Percentiles rank a stretch among this genome's conserved stretches.
Evolutionary conservation across 2,888 invertebrate genomes (phyloP).

Genomic region (Masnerella sp.): DNA sequence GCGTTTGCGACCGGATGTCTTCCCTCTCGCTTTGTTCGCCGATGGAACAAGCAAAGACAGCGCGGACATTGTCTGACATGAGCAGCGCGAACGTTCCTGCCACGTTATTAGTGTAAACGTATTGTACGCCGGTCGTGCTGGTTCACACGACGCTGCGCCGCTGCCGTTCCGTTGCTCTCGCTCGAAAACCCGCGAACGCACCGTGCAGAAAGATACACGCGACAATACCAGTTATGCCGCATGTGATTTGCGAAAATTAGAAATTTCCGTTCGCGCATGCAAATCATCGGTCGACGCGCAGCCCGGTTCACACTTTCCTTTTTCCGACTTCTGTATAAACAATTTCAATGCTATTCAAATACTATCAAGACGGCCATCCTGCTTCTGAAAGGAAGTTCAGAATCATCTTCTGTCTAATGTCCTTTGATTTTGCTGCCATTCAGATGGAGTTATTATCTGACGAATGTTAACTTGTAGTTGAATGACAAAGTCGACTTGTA

Average conservation of each 20-base stretch:
- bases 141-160: slow-evolving; percentile 35
- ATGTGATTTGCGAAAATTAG: slow-evolving; percentile 22
- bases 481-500: too few relatives aligned
- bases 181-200: slow-evolving; percentile 9
- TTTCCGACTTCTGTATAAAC: neutral
- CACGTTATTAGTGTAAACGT: slow-evolving; percentile 57
- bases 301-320: slow-evolving; percentile 9
- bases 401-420: too few relatives aligned
- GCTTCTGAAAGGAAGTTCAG: too few relatives aligned
- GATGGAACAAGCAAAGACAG: slow-evolving; percentile 62
- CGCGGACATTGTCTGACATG: slow-evolving; percentile 65
- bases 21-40: slow-evolving; percentile 67
- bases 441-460: too few relatives aligned
- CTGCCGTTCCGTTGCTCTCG: slow-evolving; percentile 10
- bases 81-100: slow-evolving; percentile 64
- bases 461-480: too few relatives aligned
- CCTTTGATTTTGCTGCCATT: too few relatives aligned
- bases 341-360: too few relatives aligned
- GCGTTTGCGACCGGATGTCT: slow-evolving; percentile 68
- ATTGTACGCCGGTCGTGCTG: slow-evolving; percentile 46
- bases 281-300: slow-evolving; percentile 6
- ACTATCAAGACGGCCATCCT: too few relatives aligned
- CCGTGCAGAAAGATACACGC: slow-evolving; percentile 11
- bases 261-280: slow-evolving; percentile 26
- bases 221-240: slow-evolving; percentile 10